Evolutionary conservation across 2,113 vertebrate genomes (phyloP).

Genomic region (Gobiocypris rarus): DNA sequence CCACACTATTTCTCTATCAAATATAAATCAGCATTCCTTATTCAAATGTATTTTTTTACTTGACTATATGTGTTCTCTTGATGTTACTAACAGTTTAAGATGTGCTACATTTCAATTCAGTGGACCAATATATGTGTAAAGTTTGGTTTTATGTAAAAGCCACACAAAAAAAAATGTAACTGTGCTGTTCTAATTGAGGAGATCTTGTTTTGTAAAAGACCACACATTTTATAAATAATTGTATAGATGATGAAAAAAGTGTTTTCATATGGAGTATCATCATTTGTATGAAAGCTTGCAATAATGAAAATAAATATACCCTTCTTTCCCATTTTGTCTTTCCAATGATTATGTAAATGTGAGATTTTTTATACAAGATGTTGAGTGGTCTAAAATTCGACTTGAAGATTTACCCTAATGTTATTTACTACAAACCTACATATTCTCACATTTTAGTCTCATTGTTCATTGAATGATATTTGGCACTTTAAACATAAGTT

Average conservation of each 20-base stretch:
- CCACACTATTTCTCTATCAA: neutral
- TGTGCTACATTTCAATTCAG: slow-evolving; percentile 5
- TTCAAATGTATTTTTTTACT: slow-evolving; percentile 13
- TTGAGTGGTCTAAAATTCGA: neutral
- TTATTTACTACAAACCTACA: neutral
- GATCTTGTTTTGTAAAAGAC: slow-evolving; percentile 38
- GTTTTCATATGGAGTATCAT: slow-evolving; percentile 61
- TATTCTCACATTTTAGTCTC: neutral
- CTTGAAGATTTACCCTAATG: too few relatives aligned
- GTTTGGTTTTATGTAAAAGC: slow-evolving; percentile 36
- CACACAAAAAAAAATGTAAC: slow-evolving; percentile 24
- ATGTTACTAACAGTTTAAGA: slow-evolving; percentile 16
- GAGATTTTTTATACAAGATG: neutral
- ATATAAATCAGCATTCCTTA: slow-evolving; percentile 13
- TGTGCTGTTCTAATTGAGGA: slow-evolving; percentile 27
- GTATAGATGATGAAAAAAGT: slow-evolving; percentile 70
- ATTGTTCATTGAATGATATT: neutral
- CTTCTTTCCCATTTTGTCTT: slow-evolving; percentile 65
- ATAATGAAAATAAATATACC: slow-evolving; percentile 73
- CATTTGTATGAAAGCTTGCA: slow-evolving; percentile 72
- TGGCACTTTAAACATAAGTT: too few relatives aligned
- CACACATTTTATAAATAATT: slow-evolving; percentile 72
- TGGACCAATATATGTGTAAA: slow-evolving; percentile 47
- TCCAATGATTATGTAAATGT: neutral
- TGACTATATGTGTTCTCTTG: neutral